Evolutionary conservation across 2,888 invertebrate species (phyloP), one percentile per base, ranked within the genome.

Genomic region (Megastigmus dorsalis): DNA sequence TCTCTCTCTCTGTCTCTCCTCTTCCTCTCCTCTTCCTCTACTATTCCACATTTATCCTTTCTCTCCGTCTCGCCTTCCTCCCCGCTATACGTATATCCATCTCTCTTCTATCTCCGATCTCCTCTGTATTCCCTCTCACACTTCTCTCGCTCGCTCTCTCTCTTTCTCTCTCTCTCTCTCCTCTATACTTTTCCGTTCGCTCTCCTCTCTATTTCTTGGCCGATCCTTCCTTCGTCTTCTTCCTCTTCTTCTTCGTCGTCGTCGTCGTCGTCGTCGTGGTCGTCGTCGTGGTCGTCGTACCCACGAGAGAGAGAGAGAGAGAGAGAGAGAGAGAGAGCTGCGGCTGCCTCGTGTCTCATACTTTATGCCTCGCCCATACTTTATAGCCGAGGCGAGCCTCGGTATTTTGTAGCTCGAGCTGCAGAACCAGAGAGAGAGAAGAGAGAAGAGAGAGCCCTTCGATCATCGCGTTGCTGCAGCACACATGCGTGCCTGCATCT

Each of bases 301-400:
- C 23, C 18, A 4, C 10, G 10, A 38, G n/a, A n/a, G n/a, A n/a
- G n/a, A n/a, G n/a, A n/a, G n/a, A n/a, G n/a, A n/a, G n/a, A n/a
- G n/a, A n/a, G n/a, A n/a, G n/a, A n/a, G n/a, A n/a, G n/a, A n/a
- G n/a, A n/a, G n/a, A n/a, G 23, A 38, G 38, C 48, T 36, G 41
- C 41, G 33, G 59, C 59, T 68, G 50, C 43, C 65, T 43, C 43
- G 70, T 62, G 74, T 74, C 69, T 75, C 74, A 71, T 76, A 71
- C 72, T 74, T 76, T 78, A 78, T 77, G 76, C 75, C 68, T 75
- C 69, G 78, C 78, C 79, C 78, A 79, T 80, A 79, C 77, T 77
- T 78, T 76, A 79, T 76, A 66, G 72, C 76, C 74, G 74, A 57
- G 74, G 67, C 75, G 74, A 75, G 57, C 76, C 75, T 76, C 77